phyloP scores from a whole-genome alignment of 2,888 invertebrate genomes.

The Stenotaenia linearis region DNA sequence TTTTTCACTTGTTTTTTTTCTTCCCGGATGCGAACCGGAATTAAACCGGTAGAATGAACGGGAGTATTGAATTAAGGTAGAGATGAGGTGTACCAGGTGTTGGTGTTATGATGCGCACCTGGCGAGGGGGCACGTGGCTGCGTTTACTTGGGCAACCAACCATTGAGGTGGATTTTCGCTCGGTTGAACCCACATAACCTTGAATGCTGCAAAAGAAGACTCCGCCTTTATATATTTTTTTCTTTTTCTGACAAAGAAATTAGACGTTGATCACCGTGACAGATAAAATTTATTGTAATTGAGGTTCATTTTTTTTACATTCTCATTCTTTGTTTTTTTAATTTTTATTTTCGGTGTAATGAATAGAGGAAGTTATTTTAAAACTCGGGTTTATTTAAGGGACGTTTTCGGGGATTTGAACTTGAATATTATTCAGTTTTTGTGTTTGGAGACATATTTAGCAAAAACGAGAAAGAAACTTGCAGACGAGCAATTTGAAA shows the following conservation, averaged over 20 bases:
- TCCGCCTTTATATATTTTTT: background rate
- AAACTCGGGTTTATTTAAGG: background rate
- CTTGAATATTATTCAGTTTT: too few species aligned
- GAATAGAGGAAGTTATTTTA: background rate
- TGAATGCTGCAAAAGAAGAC: background rate
- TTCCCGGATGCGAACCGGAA: background rate
- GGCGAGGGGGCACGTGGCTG: slow-evolving; percentile 26
- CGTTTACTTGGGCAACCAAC: slow-evolving; percentile 9
- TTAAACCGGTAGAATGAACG: background rate
- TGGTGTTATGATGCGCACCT: slow-evolving; percentile 15
- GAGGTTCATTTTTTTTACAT: background rate
- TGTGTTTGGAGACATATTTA: too few species aligned
- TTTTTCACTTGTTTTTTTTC: background rate
- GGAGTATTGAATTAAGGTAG: background rate
- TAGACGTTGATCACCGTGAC: slow-evolving; percentile 9
- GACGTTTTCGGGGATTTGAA: too few species aligned
- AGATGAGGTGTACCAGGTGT: background rate
- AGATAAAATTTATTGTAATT: slow-evolving; percentile 9
- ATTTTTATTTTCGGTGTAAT: background rate
- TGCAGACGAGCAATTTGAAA: too few species aligned
- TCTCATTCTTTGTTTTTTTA: background rate
- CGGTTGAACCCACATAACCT: slow-evolving; percentile 4
- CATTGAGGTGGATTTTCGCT: slow-evolving; percentile 21
- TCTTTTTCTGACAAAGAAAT: background rate
- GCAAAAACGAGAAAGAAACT: too few species aligned